Conservation (phyloP, 2,888 invertebrate genomes). For the Hyalella azteca region DNA sequence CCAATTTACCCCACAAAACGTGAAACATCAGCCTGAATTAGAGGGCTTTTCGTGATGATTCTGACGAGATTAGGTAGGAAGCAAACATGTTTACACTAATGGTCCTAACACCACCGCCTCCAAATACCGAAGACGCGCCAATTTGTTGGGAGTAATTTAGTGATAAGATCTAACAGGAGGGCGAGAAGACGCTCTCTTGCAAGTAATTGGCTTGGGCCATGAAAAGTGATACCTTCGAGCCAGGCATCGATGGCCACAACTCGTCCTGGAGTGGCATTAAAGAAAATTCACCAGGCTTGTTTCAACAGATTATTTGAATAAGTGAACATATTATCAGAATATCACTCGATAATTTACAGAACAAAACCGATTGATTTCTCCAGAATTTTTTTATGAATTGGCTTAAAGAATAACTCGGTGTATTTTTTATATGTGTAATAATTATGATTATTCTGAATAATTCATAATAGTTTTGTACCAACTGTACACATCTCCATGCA, state of each 20-base stretch:
- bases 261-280: not conserved
- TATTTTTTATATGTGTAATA: no score
- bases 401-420: not conserved
- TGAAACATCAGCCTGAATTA: slow-evolving; percentile 10
- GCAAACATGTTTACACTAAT: slow-evolving; percentile 20
- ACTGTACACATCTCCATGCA: no score
- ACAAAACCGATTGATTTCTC: not conserved
- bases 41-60: slow-evolving; percentile 21
- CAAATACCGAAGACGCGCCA: slow-evolving; percentile 24
- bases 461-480: no score
- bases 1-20: not conserved
- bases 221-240: slow-evolving; percentile 24
- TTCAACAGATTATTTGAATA: not conserved
- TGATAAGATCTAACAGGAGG: slow-evolving; percentile 27
- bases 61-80: slow-evolving; percentile 24
- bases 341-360: not conserved
- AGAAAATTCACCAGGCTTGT: not conserved
- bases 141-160: slow-evolving; percentile 20
- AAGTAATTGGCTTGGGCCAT: not conserved
- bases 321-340: not conserved
- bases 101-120: slow-evolving; percentile 15
- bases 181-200: slow-evolving; percentile 8
- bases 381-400: not conserved
- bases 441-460: no score
- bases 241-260: not conserved